Evolutionary conservation across 2,888 invertebrate genomes (phyloP), one percentile per base, ranked within the genome.

Genomic region (Hofmannophila pseudospretella): DNA sequence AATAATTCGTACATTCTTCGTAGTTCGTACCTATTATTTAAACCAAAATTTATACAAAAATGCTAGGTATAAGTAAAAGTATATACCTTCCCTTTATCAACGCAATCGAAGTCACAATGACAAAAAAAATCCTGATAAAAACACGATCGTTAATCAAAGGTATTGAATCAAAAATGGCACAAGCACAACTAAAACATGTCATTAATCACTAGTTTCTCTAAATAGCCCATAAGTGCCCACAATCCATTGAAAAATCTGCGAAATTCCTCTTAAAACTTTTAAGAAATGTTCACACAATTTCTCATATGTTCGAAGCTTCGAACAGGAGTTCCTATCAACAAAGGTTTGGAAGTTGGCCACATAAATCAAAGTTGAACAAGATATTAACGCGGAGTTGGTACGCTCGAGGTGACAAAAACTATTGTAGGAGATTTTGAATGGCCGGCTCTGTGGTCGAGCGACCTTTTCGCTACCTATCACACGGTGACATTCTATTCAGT

Each of bases 281-380:
- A 7, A 19, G 31, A 19, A 37, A 34, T 72, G 71, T 81, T 78
- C 73, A 67, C 78, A 74, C 72, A 66, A 67, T 67, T 61, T 61
- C 66, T 56, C 56, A 58, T 40, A 36, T 37, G 41, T 36, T 36
- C 26, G 30, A 37, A 36, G 36, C 41, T 36, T 36, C 26, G 30
- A 37, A 41, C 39, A 39, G 31, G 32, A 22, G 23, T 7, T n/a
- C 26, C 36, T 40, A 14, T 39, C 35, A 33, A 49, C 42, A 42
- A 41, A 42, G 39, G 37, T 23, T 23, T 23, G 27, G 19, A 29
- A 14, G 14, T 26, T 11, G 10, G 31, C 19, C 28, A 32, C 65
- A 84, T 85, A 84, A 85, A 85, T 86, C 85, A 85, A 69, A 67
- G 48, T 61, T 65, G 61, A 77, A 80, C 73, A 76, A 77, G 77